Base-by-base conservation (phyloP, 1,140 invertebrate genomes). In the Meloidogyne exigua region DNA sequence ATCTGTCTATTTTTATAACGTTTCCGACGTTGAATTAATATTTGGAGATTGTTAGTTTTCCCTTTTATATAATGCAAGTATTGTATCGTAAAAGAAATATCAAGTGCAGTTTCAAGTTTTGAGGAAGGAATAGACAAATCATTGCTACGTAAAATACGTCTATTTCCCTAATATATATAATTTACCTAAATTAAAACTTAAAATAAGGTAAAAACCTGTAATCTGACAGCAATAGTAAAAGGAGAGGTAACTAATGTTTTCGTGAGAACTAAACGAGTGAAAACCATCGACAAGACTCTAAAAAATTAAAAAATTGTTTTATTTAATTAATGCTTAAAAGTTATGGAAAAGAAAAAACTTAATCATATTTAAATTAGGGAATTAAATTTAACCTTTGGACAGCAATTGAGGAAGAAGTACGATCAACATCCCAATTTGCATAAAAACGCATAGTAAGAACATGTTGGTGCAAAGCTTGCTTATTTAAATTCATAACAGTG, bases 1-100 rank as follows among this genome's bases (percentile, higher is more conserved):
- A 98, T 97, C n/a, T 95, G 95, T 83, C 95, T 91, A 89, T 98
- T 98, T 90, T 98, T 98, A 89, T 98, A 98, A 81, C 94, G 92
- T 88, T 98, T 98, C 78, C 95, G 90, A 80, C 96, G 91, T 88
- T 98, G 96, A 77, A 99, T 89, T 90, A 97, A 92, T 78, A 98
- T 89, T 76, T 90, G 89, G 68, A 98, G 90, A 87, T 94, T 93
- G 89, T 98, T 98, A 49, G 94, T 93, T 88, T 96, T 95, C 81
- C 95, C 90, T 89, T 99, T 99, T 68, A 98, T 91, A 88, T 96
- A 98, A 89, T 99, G 96, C 64, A 95, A 81, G 23, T 81, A 80
- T 63, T 71, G 79, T n/a, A 80, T 80, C 4, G 73, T 79, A 44
- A 80, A 80, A 39, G 79, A 80, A 70, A 81, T 81, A 72, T 81